phyloP scores from a whole-genome alignment of 2,113 vertebrate species.

The Phoenicopterus ruber region DNA sequence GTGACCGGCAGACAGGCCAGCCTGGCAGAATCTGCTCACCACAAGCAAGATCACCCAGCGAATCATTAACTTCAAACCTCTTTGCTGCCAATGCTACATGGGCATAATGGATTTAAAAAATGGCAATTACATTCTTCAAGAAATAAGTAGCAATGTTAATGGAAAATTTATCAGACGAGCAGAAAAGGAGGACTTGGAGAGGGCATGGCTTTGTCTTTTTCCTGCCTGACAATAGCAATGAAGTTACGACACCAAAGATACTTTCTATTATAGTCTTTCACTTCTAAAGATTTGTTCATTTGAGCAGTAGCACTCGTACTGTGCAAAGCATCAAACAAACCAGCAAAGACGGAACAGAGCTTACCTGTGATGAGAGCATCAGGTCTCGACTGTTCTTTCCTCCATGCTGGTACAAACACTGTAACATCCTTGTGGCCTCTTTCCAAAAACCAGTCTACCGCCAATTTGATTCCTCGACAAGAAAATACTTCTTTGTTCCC shows the following conservation, averaged over 20 bases:
- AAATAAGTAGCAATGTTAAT: background rate
- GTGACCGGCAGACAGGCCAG: background rate
- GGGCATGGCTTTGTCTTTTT: background rate
- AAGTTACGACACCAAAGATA: background rate
- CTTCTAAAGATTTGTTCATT: background rate
- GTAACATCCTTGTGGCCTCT: constrained; percentile 94
- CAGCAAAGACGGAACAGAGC: background rate
- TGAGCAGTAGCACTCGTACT: background rate
- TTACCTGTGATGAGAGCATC: constrained; percentile 95
- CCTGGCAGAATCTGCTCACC: background rate
- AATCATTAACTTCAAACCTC: background rate
- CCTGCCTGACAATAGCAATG: background rate
- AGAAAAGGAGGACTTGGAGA: background rate
- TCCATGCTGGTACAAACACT: constrained; percentile 97
- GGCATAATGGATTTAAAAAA: background rate
- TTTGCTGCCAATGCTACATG: rapidly evolving
- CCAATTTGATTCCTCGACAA: constrained; percentile 94
- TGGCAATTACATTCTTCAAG: background rate
- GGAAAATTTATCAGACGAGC: background rate
- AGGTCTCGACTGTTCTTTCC: constrained; percentile 94
- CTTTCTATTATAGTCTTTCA: background rate
- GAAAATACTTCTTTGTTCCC: constrained; percentile 99
- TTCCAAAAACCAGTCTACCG: constrained; percentile 96
- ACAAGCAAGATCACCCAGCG: background rate
- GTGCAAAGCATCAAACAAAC: background rate